phyloP scores from a whole-genome alignment of 2,797 vertebrate genomes.

The Sebastolobus alascanus region DNA sequence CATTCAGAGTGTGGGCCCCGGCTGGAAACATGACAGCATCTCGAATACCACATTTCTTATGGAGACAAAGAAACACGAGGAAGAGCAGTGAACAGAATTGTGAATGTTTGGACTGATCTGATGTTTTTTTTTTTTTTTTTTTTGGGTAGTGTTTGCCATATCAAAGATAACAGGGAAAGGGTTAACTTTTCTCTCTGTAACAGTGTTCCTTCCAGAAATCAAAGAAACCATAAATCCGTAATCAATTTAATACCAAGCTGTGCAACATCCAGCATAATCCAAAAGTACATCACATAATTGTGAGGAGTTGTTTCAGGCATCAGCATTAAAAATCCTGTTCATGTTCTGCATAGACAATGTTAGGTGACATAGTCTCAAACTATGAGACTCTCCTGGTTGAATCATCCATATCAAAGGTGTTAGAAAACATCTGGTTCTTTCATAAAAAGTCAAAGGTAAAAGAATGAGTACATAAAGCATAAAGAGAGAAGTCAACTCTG shows the following conservation, averaged over 20 bases:
- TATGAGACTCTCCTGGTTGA: not conserved
- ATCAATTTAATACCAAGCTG: slow-evolving; percentile 9
- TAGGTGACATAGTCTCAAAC: not conserved
- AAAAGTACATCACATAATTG: not conserved
- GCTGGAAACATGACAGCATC: slow-evolving; percentile 75
- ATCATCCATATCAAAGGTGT: not conserved
- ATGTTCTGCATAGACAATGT: not conserved
- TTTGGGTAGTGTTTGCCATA: slow-evolving; percentile 31
- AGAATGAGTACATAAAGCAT: not conserved
- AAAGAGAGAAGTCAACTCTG: not conserved
- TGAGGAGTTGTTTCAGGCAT: not conserved
- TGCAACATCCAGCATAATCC: not conserved
- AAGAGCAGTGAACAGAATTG: slow-evolving; percentile 23
- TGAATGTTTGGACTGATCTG: slow-evolving; percentile 24
- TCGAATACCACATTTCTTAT: slow-evolving; percentile 55
- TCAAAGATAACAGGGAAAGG: slow-evolving; percentile 31
- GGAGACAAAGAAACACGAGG: slow-evolving; percentile 46
- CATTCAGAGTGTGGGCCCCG: slow-evolving; percentile 71
- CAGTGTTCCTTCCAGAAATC: slow-evolving; percentile 25
- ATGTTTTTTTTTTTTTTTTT: slow-evolving; percentile 21
- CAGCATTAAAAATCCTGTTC: not conserved
- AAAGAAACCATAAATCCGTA: not conserved
- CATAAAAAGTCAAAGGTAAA: not conserved
- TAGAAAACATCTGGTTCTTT: not conserved
- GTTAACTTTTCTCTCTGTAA: slow-evolving; percentile 24